Base-by-base conservation (phyloP, 2,888 invertebrate genomes). In the Thymelicus sylvestris region DNA sequence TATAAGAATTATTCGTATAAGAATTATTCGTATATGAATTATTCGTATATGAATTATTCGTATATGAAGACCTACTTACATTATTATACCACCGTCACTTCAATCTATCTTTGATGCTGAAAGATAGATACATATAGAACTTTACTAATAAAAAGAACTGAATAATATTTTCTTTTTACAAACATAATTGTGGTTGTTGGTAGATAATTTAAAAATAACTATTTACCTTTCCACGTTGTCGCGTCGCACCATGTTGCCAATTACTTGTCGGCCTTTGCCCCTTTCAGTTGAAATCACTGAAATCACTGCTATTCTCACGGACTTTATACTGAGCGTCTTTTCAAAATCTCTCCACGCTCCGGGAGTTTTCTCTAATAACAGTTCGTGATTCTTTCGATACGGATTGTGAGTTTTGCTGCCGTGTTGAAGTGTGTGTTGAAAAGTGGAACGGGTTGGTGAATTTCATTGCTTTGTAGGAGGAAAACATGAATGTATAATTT, bases 361-460 rank as follows among this genome's bases (percentile, higher is more conserved):
- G 73, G 74, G 73, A 75, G 74, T 76, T 76, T 72, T 69, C 70
- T 72, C 71, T 66, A 55, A 65, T 65, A 65, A 65, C 65, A 65
- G n/a, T 39, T 55, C 50, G 65, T 52, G 55, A 52, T 65, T 50
- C 50, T 15, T 64, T 65, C 65, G 52, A 55, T 55, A 55, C 55
- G 55, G 55, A 24, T 55, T 19, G 55, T 24, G 12, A 55, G 55
- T 57, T 44, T 57, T 57, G 57, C 57, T 15, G 31, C 31, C 41
- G 41, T 60, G 57, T 57, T 60, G 15, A 60, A 31, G 57, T 13
- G 2, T 38, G 57, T 12, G 31, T 57, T 57, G 31, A 57, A 57
- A 57, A 57, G 44, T 41, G 8, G 41, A 1, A 39, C 41, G 41
- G 41, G 7, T 44, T 10, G 10, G 5, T 52, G 12, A 52, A 7